phyloP scores from a whole-genome alignment of 2,797 vertebrate genomes.

The Chloroceryle inda region DNA sequence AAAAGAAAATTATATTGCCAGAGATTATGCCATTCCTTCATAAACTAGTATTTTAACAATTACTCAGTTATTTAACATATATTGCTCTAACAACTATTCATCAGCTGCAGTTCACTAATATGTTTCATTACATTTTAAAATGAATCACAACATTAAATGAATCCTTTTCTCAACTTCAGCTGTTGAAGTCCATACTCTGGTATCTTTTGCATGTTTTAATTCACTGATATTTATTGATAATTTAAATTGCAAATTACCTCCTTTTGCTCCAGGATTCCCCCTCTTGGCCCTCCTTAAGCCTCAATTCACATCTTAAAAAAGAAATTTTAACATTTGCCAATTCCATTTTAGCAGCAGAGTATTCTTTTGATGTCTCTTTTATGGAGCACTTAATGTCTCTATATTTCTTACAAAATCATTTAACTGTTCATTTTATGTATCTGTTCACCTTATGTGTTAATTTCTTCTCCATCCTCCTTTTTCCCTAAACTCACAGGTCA shows the following conservation, averaged over 20 bases:
- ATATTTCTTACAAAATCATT: neutral
- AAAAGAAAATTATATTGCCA: neutral
- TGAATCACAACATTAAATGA: neutral
- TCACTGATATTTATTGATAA: neutral
- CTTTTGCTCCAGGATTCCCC: neutral
- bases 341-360: neutral
- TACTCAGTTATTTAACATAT: neutral
- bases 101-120: neutral
- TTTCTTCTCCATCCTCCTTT: neutral
- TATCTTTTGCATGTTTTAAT: neutral
- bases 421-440: neutral
- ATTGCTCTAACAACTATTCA: neutral
- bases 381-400: neutral
- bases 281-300: neutral
- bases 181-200: neutral
- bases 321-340: neutral
- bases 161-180: neutral
- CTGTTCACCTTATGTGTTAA: neutral
- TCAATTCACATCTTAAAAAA: neutral
- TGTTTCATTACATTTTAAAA: neutral
- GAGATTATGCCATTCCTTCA: neutral
- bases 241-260: neutral
- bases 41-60: neutral
- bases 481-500: neutral
- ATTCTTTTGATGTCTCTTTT: slow-evolving; percentile 1